Conservation (phyloP, 2,113 vertebrate species). For the Myrmophylax atrothorax region DNA sequence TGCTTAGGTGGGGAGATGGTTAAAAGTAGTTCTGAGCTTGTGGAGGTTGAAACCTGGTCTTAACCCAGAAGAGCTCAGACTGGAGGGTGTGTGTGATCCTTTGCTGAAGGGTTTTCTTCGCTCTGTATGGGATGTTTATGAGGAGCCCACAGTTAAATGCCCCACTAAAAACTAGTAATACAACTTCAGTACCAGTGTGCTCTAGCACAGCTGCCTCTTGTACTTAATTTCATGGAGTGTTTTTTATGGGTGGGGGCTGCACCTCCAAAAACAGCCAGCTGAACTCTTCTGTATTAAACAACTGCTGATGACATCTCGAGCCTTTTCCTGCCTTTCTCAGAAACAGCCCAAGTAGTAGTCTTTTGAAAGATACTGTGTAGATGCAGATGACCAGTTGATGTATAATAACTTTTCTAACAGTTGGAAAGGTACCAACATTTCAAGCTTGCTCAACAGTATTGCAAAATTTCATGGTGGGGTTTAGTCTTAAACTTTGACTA, state of each 20-base stretch:
- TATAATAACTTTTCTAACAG: not conserved
- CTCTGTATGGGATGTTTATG: not conserved
- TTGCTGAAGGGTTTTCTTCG: not conserved
- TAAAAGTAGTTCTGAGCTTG: not conserved
- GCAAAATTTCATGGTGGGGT: not conserved
- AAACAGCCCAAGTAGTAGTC: not conserved
- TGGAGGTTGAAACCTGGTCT: not conserved
- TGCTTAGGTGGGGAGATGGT: not conserved
- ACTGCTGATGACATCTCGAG: not conserved
- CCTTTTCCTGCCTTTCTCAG: not conserved
- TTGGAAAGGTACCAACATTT: not conserved
- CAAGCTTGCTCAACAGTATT: not conserved
- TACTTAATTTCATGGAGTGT: not conserved
- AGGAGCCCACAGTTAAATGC: not conserved
- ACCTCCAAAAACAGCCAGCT: not conserved
- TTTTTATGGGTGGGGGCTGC: not conserved
- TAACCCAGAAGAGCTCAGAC: not conserved
- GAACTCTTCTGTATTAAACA: not conserved
- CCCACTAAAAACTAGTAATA: not conserved
- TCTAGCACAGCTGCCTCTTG: not conserved
- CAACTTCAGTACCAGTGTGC: not conserved
- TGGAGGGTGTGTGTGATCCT: not conserved
- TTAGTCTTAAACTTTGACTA: not conserved
- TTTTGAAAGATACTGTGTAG: not conserved
- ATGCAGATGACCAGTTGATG: not conserved